Conservation (phyloP, 92 coral and sea anemone genomes). For the Phenganax stokvisi region DNA sequence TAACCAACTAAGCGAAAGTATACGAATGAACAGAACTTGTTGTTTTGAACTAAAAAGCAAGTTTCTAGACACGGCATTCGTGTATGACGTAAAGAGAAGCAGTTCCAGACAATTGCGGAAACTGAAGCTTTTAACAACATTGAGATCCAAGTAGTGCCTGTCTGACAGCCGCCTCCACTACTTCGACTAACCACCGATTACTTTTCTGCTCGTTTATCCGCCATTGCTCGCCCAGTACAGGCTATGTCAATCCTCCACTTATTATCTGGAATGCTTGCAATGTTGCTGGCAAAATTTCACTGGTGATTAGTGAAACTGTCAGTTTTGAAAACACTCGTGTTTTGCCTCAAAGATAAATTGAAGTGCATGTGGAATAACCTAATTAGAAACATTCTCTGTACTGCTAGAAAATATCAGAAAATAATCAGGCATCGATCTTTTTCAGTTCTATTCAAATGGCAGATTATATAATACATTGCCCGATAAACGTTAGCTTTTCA, state of each 20-base stretch:
- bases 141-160: conserved; percentile 18
- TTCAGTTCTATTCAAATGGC: too few species aligned
- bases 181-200: not conserved
- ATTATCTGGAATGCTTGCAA: conserved; percentile 17
- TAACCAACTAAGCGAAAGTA: not conserved
- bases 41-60: not conserved
- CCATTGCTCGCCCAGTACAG: too few species aligned
- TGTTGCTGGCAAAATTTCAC: not conserved
- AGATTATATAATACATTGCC: too few species aligned
- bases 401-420: too few species aligned
- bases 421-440: too few species aligned
- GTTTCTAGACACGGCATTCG: conserved; percentile 6
- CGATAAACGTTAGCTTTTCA: too few species aligned
- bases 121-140: conserved; percentile 2
- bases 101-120: conserved; percentile 33
- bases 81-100: conserved; percentile 21
- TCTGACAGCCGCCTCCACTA: not conserved
- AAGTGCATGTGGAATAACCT: too few species aligned
- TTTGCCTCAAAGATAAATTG: too few species aligned
- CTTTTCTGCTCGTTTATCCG: too few species aligned
- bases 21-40: not conserved
- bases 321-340: too few species aligned
- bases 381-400: too few species aligned
- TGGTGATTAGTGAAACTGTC: not conserved
- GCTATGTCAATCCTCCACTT: not conserved